Base-by-base conservation (phyloP, 2,797 vertebrate genomes). In the Forpus xanthops region DNA sequence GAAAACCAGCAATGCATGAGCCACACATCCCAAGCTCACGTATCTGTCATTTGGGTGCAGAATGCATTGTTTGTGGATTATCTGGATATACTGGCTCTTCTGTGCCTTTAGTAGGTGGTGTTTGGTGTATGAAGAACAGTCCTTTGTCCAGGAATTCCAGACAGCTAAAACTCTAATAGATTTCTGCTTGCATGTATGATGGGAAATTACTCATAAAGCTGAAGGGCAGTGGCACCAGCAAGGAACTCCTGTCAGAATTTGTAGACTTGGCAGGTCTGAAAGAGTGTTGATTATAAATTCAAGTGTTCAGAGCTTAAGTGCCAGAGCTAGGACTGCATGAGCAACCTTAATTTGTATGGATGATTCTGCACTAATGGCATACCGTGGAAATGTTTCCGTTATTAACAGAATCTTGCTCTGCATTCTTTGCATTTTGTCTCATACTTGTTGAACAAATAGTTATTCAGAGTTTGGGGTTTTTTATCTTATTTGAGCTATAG, bases 231-330 rank as follows among this genome's bases (percentile, higher is more conserved):
- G 33, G 35, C 66, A 66, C 13, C 52, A 71, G 67, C 65, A 67
- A 12, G 23, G 41, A 31, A 41, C 68, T 83, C 35, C 50, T 67
- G 47, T 56, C 21, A 47, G 44, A 79, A 49, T 24, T 37, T 39
- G 35, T 25, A 66, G n/a, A 18, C 30, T 77, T 60, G 55, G 44
- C 56, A 77, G 73, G 50, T 50, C 11, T 45, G 74, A 31, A 67
- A 35, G 68, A 58, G 12, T 12, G 15, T 58, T 45, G 30, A 17
- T 28, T 30, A 15, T 70, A 24, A 87, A 79, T 37, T 75, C 3
- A 3, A 44, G 44, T 0, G 0, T 61, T 81, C 3, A 3, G 19
- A 58, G 24, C 5, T 73, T 42, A 39, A 15, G 33, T 73, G 58
- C 17, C 45, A 45, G 42, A 76, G 15, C 23, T 35, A 30, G 60